Evolutionary conservation across 2,797 vertebrate genomes (phyloP).

Genomic region (Halcyon chelicuti): DNA sequence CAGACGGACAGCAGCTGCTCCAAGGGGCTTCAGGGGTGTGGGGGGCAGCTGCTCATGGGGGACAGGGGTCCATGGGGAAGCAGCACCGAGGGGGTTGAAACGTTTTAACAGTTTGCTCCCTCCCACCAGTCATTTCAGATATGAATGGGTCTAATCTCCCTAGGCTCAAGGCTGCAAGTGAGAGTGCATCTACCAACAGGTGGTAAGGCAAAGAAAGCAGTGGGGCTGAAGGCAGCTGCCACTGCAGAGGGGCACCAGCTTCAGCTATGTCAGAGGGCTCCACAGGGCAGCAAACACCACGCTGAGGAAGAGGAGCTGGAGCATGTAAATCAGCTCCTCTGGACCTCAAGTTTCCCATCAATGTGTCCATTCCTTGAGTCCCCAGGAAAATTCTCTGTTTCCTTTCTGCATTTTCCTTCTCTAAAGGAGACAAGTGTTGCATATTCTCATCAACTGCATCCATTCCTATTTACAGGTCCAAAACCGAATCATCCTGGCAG

Average conservation of each 20-base stretch:
- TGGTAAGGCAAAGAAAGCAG: slow-evolving; percentile 42
- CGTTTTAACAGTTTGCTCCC: slow-evolving; percentile 21
- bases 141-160: slow-evolving; percentile 59
- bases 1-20: slow-evolving; percentile 78
- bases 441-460: neutral
- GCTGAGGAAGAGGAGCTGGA: neutral
- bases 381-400: neutral
- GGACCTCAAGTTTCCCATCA: neutral
- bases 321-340: neutral
- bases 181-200: slow-evolving; percentile 35
- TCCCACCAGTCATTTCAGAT: slow-evolving; percentile 40
- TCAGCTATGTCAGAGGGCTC: neutral
- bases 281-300: neutral
- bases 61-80: neutral
- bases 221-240: slow-evolving; percentile 11
- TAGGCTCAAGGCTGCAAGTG: neutral
- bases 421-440: neutral
- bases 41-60: neutral
- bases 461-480: neutral
- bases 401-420: neutral
- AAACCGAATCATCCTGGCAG: neutral
- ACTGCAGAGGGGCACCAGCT: neutral
- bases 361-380: neutral
- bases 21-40: neutral
- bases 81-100: neutral